phyloP scores from a whole-genome alignment of 2,113 vertebrate genomes.

The Aptenodytes forsteri region DNA sequence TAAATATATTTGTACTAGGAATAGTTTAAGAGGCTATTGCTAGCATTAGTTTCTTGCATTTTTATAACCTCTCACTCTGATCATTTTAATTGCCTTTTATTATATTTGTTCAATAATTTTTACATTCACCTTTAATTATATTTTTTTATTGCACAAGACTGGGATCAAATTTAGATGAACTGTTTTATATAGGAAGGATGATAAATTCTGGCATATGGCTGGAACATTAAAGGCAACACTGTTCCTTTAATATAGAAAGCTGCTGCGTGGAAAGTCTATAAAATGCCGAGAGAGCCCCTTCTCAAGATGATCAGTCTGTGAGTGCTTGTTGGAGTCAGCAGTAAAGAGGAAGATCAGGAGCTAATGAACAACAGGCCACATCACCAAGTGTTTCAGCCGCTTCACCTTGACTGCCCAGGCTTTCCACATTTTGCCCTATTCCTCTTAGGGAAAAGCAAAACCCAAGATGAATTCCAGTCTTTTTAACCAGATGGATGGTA shows the following conservation, averaged over 20 bases:
- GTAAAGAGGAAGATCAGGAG: background rate
- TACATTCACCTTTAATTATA: slow-evolving; percentile 25
- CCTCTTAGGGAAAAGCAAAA: background rate
- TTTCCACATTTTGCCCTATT: background rate
- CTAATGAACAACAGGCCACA: background rate
- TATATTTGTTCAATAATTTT: slow-evolving; percentile 40
- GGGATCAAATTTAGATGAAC: slow-evolving; percentile 9
- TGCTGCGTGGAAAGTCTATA: background rate
- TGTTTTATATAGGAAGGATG: background rate
- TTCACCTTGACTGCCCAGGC: background rate
- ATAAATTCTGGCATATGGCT: background rate
- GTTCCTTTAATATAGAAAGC: background rate
- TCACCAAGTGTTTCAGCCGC: background rate
- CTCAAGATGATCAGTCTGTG: background rate
- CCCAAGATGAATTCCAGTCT: background rate
- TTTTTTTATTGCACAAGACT: background rate
- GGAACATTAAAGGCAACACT: background rate
- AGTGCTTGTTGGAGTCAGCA: background rate
- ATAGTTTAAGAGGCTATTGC: background rate
- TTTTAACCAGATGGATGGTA: background rate
- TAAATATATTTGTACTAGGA: background rate
- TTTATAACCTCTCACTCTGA: slow-evolving; percentile 6
- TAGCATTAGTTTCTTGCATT: background rate
- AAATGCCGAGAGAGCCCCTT: background rate
- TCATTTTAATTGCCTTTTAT: slow-evolving; percentile 23